Evolutionary conservation across 2,113 vertebrate genomes (phyloP), one percentile per base, ranked within the genome.

Genomic region (Oreotrochilus melanogaster): DNA sequence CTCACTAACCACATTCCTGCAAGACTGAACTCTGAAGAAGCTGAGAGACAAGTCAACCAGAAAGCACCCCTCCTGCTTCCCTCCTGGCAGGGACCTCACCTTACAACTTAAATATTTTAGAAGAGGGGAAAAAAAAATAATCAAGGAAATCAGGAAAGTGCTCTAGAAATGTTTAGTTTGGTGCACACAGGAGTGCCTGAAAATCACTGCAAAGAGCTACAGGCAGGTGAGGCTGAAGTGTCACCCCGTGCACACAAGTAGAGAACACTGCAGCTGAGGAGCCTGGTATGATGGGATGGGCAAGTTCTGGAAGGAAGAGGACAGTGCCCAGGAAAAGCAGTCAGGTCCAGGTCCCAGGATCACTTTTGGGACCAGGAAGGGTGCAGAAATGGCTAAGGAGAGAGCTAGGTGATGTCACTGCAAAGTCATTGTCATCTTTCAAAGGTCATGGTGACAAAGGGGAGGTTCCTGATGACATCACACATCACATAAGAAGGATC

Each of bases 301-400:
- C 43, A 35, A 0, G 4, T 17, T 1, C 3, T 21, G 45, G 7
- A 67, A 35, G 9, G 50, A 62, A 72, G 0, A 0, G 31, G 17
- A 31, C 25, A 42, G 31, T 1, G 60, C 45, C 64, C 69, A 48
- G 78, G 33, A 65, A n/a, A 43, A 53, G n/a, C 30, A 83, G 39
- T 47, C 17, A 9, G 6, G 23, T 48, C 60, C 65, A 70, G 16
- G 19, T 39, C 39, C 12, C 39, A 12, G 39, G 39, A 39, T 39
- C 39, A 12, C 39, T 39, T 39, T 39, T 39, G 39, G 39, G 39
- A 39, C 39, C 39, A 39, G 39, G 39, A 39, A 39, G 39, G 39
- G 10, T 39, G 39, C 39, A 39, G 39, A 39, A 11, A 39, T 39
- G 39, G 39, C 37, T 74, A 35, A 78, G 50, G 60, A 87, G 42